Base-by-base conservation (phyloP, 2,113 vertebrate genomes). In the Potamarius usumacintae region DNA sequence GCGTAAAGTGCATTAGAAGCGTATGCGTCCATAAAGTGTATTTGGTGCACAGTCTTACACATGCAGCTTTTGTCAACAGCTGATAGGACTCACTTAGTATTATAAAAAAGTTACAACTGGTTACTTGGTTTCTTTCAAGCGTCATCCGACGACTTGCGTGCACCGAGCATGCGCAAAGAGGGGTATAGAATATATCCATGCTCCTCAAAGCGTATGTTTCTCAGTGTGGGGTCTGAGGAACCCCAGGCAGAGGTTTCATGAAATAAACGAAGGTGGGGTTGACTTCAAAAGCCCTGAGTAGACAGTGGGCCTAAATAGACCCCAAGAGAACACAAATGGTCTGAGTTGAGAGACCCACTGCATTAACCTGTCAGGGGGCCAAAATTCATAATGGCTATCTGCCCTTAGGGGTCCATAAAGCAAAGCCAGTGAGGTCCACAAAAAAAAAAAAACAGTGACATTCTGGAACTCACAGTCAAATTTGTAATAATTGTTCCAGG, bases 341-440 rank as follows among this genome's bases (percentile, higher is more conserved):
- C 78, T 57, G 27, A 55, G 55, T 15, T 81, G 78, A 60, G 30
- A 58, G 55, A 18, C 76, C 76, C 25, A 62, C 57, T 81, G 57
- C 79, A 60, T 81, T 62, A 81, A 81, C 79, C 30, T 81, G 79
- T 81, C 79, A 81, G 27, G 57, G 52, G 79, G 30, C 7, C 79
- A 81, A 62, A 34, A 60, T 42, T 81, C 30, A 81, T 58, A 57
- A 80, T 6, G 79, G 17, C 79, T 60, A 57, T 58, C 18, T 22
- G 30, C 18, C 57, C 57, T 48, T 57, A 62, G 79, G 57, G 58
- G 18, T 82, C 34, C 34, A 34, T 58, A 80, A 58, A 80, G 17
- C 78, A 80, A 77, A 77, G 48, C 48, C 48, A 77, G 34, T 74
- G 71, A 50, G 22, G 74, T n/a, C 34, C 42, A 7, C 0, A 15